Evolutionary conservation across 2,797 vertebrate species (phyloP).

Genomic region (Epinephelus awoara): DNA sequence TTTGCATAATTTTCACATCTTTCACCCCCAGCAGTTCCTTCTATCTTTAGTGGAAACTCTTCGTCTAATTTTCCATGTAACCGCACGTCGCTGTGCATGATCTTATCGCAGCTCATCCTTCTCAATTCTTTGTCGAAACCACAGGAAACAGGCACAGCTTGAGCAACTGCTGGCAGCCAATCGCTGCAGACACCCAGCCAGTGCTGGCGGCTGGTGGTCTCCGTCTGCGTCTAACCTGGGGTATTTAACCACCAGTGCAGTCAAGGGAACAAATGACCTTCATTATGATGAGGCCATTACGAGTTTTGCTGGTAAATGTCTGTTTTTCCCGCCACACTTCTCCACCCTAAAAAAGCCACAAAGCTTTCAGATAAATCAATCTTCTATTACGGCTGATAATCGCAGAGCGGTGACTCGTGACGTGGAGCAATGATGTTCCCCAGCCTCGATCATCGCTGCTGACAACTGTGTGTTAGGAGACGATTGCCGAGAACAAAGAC

Average conservation of each 20-base stretch:
- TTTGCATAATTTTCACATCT: slow-evolving; percentile 21
- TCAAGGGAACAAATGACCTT: slow-evolving; percentile 6
- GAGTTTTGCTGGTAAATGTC: slow-evolving; percentile 5
- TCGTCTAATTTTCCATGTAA: slow-evolving; percentile 45
- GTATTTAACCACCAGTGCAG: slow-evolving; percentile 34
- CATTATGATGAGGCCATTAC: not conserved
- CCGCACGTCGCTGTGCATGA: not conserved
- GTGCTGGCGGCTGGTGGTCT: slow-evolving; percentile 21
- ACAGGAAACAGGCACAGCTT: slow-evolving; percentile 79
- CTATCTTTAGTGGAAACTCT: slow-evolving; percentile 40
- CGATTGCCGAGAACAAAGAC: slow-evolving; percentile 31
- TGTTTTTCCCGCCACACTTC: slow-evolving; percentile 6
- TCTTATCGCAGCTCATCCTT: slow-evolving; percentile 58
- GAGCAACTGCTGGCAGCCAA: slow-evolving; percentile 69
- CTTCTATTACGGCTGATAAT: not conserved
- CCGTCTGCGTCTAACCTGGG: slow-evolving; percentile 16
- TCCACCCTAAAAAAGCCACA: slow-evolving; percentile 23
- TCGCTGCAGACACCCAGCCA: slow-evolving; percentile 65
- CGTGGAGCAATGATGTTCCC: slow-evolving; percentile 5
- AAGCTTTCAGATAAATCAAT: slow-evolving; percentile 27
- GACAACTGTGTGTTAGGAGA: not conserved
- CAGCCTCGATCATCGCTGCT: not conserved
- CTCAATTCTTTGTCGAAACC: slow-evolving; percentile 63
- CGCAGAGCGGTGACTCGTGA: not conserved
- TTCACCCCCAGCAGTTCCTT: not conserved